Percentiles rank a stretch among this genome's conserved stretches.
These are phyloP conservation scores for Timandra comae DNA, from an alignment of 2,888 invertebrate genomes.

Conservation along the genomic window DNA sequence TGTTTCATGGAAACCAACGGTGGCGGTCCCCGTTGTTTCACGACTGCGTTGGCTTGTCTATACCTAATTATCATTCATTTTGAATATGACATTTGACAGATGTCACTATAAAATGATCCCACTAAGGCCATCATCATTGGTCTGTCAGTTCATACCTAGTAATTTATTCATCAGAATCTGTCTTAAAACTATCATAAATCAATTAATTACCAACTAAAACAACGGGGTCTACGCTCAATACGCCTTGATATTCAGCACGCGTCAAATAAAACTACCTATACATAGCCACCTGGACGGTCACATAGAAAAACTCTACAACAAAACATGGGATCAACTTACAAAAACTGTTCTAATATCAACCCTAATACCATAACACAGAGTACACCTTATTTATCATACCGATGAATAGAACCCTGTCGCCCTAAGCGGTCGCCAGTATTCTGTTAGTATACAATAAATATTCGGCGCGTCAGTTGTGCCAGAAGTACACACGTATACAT, in stretches of 20 bases:
- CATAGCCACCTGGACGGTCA: conserved; percentile 75
- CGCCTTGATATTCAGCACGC: conserved; percentile 51
- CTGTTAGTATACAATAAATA: conserved; percentile 77
- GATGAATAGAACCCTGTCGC: conserved; percentile 58
- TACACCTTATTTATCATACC: conserved; percentile 29
- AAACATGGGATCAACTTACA: conserved; percentile 38
- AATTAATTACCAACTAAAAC: conserved; percentile 53
- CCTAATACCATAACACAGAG: conserved; percentile 39
- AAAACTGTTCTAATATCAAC: conserved; percentile 33
- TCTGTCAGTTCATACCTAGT: no score
- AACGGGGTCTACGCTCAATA: conserved; percentile 44
- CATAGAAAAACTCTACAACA: conserved; percentile 59
- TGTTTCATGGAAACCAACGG: no score
- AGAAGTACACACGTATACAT: conserved; percentile 72
- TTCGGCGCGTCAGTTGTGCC: conserved; percentile 76
- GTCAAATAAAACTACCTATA: conserved; percentile 62
- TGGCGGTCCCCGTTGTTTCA: no score
- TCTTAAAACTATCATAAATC: conserved; percentile 47
- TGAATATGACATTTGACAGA: no score
- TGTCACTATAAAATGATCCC: no score
- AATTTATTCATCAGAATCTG: conserved; percentile 14
- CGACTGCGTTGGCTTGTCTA: no score
- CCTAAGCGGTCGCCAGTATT: conserved; percentile 64
- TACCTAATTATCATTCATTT: no score
- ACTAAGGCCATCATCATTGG: no score